Percentiles rank a stretch among this genome's conserved stretches.
Conservation (phyloP, 2,797 vertebrate species). For the Enteromius argenteus region DNA sequence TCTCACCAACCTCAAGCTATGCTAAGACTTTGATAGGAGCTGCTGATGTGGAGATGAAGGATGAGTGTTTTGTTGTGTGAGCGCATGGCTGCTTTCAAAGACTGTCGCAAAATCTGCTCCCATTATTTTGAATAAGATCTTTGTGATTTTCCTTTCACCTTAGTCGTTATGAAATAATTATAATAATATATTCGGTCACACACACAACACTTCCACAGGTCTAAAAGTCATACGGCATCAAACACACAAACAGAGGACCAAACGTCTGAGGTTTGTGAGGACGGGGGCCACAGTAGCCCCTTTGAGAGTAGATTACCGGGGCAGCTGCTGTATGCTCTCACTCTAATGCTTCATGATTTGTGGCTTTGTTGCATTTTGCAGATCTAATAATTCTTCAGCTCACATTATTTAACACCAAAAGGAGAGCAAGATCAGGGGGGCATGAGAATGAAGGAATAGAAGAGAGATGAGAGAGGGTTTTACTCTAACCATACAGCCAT, state of each 20-base stretch:
- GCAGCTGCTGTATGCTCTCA: slow-evolving; percentile 68
- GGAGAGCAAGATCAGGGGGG: slow-evolving; percentile 19
- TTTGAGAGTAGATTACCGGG: slow-evolving; percentile 75
- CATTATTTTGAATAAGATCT: slow-evolving; percentile 7
- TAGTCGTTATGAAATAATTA: not conserved
- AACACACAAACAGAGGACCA: not conserved
- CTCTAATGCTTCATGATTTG: slow-evolving; percentile 71
- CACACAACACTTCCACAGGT: not conserved
- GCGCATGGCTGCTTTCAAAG: slow-evolving; percentile 3
- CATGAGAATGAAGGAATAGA: slow-evolving; percentile 19
- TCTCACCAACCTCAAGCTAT: slow-evolving; percentile 67
- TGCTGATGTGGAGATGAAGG: slow-evolving; percentile 56
- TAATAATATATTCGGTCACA: not conserved
- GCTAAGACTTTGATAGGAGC: slow-evolving; percentile 75
- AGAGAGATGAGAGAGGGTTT: not conserved
- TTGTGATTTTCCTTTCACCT: not conserved
- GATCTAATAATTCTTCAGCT: slow-evolving; percentile 73
- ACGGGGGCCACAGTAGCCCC: slow-evolving; percentile 69
- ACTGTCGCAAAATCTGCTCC: slow-evolving; percentile 61
- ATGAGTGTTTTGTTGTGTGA: slow-evolving; percentile 30
- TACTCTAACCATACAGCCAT: not conserved
- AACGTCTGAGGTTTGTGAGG: slow-evolving; percentile 22
- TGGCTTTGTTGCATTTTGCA: slow-evolving; percentile 67
- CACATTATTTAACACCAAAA: slow-evolving; percentile 63
- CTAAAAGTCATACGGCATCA: not conserved